Evolutionary conservation across 2,113 vertebrate species (phyloP), one percentile per base, ranked within the genome.

Genomic region (Tetrax tetrax): DNA sequence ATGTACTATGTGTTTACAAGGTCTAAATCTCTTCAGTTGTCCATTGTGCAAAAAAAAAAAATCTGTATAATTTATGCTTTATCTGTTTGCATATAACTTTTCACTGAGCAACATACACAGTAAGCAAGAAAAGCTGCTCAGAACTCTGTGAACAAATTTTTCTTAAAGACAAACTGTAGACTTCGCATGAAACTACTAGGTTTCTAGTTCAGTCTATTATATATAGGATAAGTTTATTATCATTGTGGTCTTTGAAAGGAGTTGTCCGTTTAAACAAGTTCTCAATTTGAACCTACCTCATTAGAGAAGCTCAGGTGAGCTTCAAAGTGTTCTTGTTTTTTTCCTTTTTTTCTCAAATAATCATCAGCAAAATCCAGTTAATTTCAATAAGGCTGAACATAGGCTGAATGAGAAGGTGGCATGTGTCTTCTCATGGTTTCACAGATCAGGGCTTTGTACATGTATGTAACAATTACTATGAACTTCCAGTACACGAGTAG

Each of bases 311-410:
- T 75, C 21, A 64, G 6, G 16, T 65, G 14, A 89, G 6, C 3
- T 72, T 72, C 22, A 59, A 0, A 6, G 21, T 1, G 5, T 21
- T 88, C 8, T 82, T 47, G 4, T 0, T 56, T 60, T 81, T 22
- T 38, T 5, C 1, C 1, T 1, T 12, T 54, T 79, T n/a, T 18
- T 10, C 28, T n/a, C 2, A 74, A 45, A 27, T 48, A 4, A 47
- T 41, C 13, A 35, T 70, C 4, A 29, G 24, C 19, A 78, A 56
- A 78, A 61, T 63, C 9, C 20, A 43, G 6, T 22, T 78, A 22
- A 71, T 66, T 92, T 85, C 65, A 64, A 20, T 21, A 12, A 4
- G 7, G 7, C 3, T 70, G 43, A 92, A 75, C 10, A 22, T 7
- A 50, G 6, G 4, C 10, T 68, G 22, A 41, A 3, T 28, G 14